Base-by-base conservation (phyloP, 2,113 vertebrate genomes). In the Columba livia region DNA sequence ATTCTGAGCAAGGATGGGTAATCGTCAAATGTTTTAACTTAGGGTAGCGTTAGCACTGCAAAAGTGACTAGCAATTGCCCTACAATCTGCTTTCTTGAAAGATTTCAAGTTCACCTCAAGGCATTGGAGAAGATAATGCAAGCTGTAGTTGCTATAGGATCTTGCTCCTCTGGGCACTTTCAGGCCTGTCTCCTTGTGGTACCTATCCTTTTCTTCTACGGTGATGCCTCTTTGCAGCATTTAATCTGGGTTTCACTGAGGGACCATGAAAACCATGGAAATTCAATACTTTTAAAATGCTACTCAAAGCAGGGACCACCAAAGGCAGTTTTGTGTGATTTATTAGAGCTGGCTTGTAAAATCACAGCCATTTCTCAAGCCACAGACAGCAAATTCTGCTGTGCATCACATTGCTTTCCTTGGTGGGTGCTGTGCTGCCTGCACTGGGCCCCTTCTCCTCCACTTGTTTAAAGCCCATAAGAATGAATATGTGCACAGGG, bases 401-500 rank as follows among this genome's bases (percentile, higher is more conserved):
- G 56, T 74, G 24, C 12, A 5, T 78, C 51, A 28, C 15, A 4
- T 6, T 44, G 42, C 60, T 47, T 64, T 47, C 47, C 65, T 56
- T 21, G 67, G 47, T 0, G 0, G 34, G 58, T 42, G 34, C 26
- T 34, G 44, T 2, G 5, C 25, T 67, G 54, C 25, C 5, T n/a
- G n/a, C 1, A 0, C 23, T 58, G 48, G 40, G 25, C 40, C 0
- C 32, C 12, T 6, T 31, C 29, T 78, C 32, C 31, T 47, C 13
- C 24, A 2, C 42, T 79, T 48, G 11, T 40, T 77, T 26, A 57
- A 79, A 70, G 54, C 18, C 40, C 25, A 5, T 15, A 23, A 77
- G 36, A 58, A 65, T 17, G 23, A 77, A 36, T 0, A 1, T 2
- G 6, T 1, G 0, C 9, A 23, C 5, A 3, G 11, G 12, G 5